Conservation (phyloP, 2,888 invertebrate species). For the Embidobia sp. region DNA sequence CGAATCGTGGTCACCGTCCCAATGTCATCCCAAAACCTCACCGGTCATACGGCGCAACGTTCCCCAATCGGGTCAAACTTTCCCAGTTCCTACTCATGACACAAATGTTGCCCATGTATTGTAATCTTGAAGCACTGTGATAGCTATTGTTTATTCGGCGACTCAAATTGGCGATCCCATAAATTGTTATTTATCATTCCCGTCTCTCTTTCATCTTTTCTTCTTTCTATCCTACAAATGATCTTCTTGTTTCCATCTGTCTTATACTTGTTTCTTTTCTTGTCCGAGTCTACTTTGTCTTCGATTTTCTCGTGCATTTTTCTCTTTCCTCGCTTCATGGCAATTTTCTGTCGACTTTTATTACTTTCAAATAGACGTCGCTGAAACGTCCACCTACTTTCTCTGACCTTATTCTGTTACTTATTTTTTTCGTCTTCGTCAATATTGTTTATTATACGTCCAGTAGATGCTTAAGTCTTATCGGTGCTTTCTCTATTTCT, state of each 20-base stretch:
- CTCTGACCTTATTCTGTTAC: constrained; percentile 51
- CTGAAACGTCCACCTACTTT: constrained; percentile 46
- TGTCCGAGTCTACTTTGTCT: neutral
- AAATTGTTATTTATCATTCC: neutral
- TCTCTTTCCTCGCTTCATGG: neutral
- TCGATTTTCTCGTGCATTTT: neutral
- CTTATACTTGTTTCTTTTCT: neutral
- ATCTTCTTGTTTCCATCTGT: constrained; percentile 47
- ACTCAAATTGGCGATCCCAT: constrained; percentile 2
- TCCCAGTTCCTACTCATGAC: constrained; percentile 51
- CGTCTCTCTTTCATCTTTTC: neutral
- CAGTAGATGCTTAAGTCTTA: constrained; percentile 31
- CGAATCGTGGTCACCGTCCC: neutral
- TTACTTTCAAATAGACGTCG: constrained; percentile 27
- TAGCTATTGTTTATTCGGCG: constrained; percentile 33
- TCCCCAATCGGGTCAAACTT: constrained; percentile 26
- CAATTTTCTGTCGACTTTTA: constrained; percentile 5
- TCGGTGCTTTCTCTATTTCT: constrained; percentile 47
- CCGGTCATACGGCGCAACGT: constrained; percentile 58
- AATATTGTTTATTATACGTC: constrained; percentile 36
- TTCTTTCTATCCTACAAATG: no score
- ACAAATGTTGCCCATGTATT: constrained; percentile 16
- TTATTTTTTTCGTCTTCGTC: constrained; percentile 36
- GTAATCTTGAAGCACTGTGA: constrained; percentile 35
- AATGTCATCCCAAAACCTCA: constrained; percentile 19